A percentile compares a stretch with the other conserved stretches of the same genome.
Conservation (phyloP, 2,888 invertebrate genomes). For the Agrochola litura region DNA sequence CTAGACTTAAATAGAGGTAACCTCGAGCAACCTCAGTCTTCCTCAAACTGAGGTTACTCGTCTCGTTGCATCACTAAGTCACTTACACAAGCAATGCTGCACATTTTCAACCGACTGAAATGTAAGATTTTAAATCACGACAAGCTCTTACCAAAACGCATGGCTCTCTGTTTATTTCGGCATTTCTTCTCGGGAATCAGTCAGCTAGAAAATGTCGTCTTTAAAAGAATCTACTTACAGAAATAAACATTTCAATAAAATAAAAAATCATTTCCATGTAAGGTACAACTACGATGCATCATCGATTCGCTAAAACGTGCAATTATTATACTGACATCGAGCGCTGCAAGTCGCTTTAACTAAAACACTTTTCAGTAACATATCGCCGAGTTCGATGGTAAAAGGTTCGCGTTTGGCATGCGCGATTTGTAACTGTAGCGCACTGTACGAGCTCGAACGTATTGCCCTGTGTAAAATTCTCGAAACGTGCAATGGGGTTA, state of each 20-base stretch:
- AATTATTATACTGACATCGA: slow-evolving; percentile 35
- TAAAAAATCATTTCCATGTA: slow-evolving; percentile 1
- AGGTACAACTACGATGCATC: slow-evolving; percentile 3
- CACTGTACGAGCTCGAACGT: slow-evolving; percentile 14
- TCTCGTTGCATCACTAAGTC: background rate
- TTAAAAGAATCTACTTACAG: background rate
- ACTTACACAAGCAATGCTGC: background rate
- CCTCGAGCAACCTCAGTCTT: background rate
- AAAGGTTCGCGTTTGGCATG: slow-evolving; percentile 23
- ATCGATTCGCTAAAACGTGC: slow-evolving; percentile 25
- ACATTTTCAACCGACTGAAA: background rate
- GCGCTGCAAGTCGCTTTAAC: slow-evolving; percentile 14
- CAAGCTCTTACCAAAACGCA: background rate
- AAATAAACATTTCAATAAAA: background rate
- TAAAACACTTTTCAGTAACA: slow-evolving; percentile 37
- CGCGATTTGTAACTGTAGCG: slow-evolving; percentile 42
- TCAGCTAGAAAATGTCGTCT: no score
- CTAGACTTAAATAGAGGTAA: background rate
- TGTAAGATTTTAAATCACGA: background rate
- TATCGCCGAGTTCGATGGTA: slow-evolving; percentile 20
- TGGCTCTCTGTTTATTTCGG: background rate
- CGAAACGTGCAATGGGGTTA: background rate
- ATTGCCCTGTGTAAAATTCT: slow-evolving; percentile 12
- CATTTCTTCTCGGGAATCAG: background rate
- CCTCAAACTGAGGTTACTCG: background rate